Conservation (phyloP, 30 jellyfish, hydroid and myxozoan species). For the Chironex yamaguchii region DNA sequence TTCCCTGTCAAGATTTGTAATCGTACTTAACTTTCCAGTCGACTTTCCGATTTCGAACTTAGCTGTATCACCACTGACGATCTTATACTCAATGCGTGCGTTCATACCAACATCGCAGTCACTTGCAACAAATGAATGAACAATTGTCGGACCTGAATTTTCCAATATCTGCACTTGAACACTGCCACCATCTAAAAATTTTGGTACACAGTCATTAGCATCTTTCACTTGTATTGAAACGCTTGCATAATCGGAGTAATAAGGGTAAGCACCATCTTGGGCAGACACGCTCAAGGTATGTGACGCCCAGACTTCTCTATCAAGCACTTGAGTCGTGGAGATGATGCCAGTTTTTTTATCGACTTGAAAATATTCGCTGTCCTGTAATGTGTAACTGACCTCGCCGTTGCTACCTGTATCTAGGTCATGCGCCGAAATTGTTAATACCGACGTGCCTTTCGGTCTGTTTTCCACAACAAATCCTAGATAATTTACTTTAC, state of each 20-base stretch:
- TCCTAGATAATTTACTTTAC: slow-evolving; percentile 61
- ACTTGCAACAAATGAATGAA: slow-evolving; percentile 85
- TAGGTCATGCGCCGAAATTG: slow-evolving; percentile 74
- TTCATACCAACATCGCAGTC: slow-evolving; percentile 84
- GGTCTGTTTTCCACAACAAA: slow-evolving; percentile 70
- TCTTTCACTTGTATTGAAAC: slow-evolving; percentile 82
- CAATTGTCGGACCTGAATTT: slow-evolving; percentile 56
- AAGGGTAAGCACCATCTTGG: slow-evolving; percentile 76
- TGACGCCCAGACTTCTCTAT: slow-evolving; percentile 79
- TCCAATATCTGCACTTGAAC: slow-evolving; percentile 74
- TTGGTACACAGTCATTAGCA: slow-evolving; percentile 91
- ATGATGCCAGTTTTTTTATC: slow-evolving; percentile 82
- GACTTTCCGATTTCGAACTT: slow-evolving; percentile 62
- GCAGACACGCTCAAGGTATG: slow-evolving; percentile 77
- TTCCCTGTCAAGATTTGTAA: slow-evolving; percentile 80
- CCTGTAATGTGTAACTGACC: slow-evolving; percentile 58
- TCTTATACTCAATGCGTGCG: slow-evolving; percentile 52
- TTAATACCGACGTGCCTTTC: slow-evolving; percentile 71
- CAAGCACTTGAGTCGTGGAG: slow-evolving; percentile 64
- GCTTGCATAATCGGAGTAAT: slow-evolving; percentile 73
- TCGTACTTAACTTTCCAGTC: slow-evolving; percentile 73
- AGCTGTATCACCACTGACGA: slow-evolving; percentile 49
- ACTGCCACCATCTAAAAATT: slow-evolving; percentile 69
- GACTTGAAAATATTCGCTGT: slow-evolving; percentile 69
- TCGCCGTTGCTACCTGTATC: slow-evolving; percentile 80